A percentile compares a stretch with the other conserved stretches of the same genome.
These are phyloP conservation scores for Oenanthe melanoleuca DNA, from an alignment of 2,113 vertebrate species.

Conservation along the genomic window DNA sequence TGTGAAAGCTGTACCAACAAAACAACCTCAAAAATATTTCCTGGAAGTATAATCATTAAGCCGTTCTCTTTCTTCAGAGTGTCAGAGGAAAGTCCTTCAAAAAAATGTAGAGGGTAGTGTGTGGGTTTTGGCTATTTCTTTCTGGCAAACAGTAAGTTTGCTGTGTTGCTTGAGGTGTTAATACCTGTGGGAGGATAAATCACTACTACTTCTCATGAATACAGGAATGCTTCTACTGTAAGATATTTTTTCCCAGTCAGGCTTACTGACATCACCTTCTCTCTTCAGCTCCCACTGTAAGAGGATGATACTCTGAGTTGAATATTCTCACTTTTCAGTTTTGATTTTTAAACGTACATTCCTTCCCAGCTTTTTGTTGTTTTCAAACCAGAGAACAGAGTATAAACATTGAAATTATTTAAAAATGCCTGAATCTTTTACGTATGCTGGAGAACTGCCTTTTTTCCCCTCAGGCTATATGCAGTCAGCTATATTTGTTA, in stretches of 20 bases:
- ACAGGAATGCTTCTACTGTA: background rate
- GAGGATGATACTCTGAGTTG: background rate
- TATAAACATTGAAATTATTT: background rate
- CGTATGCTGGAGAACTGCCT: background rate
- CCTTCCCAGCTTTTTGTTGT: background rate
- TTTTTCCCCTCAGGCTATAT: background rate
- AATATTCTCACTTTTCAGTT: background rate
- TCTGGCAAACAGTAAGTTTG: background rate
- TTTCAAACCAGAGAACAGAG: background rate
- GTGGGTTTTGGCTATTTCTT: background rate
- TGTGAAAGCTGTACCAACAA: background rate
- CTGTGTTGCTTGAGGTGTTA: background rate
- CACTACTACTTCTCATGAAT: background rate
- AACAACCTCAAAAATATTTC: background rate
- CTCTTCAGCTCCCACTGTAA: background rate
- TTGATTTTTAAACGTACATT: background rate
- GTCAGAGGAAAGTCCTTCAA: background rate
- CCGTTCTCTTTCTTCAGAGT: background rate
- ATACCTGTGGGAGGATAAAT: constrained; percentile 1
- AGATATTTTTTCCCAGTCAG: background rate
- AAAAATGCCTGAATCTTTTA: background rate
- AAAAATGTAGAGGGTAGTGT: background rate
- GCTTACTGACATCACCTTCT: background rate
- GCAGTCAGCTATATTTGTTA: constrained; percentile 35
- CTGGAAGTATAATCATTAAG: background rate